A percentile compares a stretch with the other conserved stretches of the same genome.
These are phyloP conservation scores for Numenius phaeopus DNA, from an alignment of 2,797 vertebrate genomes.

Conservation along the genomic window DNA sequence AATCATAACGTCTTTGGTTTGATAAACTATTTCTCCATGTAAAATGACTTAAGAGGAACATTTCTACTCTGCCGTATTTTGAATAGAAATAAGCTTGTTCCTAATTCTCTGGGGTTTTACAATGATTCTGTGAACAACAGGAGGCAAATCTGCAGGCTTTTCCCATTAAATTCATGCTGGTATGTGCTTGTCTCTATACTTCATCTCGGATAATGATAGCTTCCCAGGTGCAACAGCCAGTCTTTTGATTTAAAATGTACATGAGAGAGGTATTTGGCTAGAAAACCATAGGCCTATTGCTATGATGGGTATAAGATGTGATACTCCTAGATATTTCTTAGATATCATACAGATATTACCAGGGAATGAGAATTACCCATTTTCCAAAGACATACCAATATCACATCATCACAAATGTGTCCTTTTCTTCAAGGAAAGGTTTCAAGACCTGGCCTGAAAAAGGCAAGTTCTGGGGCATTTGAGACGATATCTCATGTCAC, in stretches of 20 bases:
- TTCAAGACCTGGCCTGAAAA: background rate
- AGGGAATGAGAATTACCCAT: background rate
- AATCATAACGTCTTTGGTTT: background rate
- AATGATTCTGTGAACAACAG: slow-evolving; percentile 15
- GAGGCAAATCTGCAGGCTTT: background rate
- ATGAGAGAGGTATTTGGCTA: background rate
- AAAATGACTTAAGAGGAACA: background rate
- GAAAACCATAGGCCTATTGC: background rate
- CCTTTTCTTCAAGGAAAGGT: background rate
- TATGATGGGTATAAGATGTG: background rate
- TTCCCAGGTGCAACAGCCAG: background rate
- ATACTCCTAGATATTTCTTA: background rate
- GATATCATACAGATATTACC: background rate
- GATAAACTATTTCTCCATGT: background rate
- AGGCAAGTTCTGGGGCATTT: background rate
- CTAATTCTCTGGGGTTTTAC: background rate
- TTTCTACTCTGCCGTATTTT: background rate
- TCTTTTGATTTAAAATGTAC: background rate
- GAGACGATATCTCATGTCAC: background rate
- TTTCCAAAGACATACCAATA: background rate
- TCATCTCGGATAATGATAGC: background rate
- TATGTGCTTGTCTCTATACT: background rate
- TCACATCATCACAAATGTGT: background rate
- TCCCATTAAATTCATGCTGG: slow-evolving; percentile 13
- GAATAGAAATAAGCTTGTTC: background rate